Percentiles rank a stretch among this genome's conserved stretches.
These are phyloP conservation scores for Chaetogeoica ovagalla DNA, from an alignment of 2,888 invertebrate species.

Conservation along the genomic window DNA sequence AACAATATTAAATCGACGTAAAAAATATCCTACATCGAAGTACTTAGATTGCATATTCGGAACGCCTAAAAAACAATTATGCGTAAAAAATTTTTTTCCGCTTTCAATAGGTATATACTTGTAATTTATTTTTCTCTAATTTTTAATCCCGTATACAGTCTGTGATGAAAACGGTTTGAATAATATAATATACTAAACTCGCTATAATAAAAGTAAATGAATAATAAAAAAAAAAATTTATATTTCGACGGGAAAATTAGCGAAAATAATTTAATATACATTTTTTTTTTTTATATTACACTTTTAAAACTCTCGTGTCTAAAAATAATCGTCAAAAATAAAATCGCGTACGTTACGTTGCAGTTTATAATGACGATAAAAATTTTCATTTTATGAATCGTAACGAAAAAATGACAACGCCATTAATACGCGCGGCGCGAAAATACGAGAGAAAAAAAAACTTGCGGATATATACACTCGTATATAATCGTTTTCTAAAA, in stretches of 20 bases:
- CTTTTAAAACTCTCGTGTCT: not conserved
- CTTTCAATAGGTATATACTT: no score
- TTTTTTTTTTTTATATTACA: slow-evolving; percentile 2
- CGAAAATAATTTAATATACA: not conserved
- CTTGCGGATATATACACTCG: no score
- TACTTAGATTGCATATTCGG: slow-evolving; percentile 39
- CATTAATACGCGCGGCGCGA: not conserved
- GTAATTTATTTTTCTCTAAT: no score
- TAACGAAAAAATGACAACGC: not conserved
- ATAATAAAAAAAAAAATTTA: not conserved
- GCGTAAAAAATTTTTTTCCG: no score
- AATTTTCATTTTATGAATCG: not conserved
- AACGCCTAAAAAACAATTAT: slow-evolving; percentile 23
- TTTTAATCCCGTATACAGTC: not conserved
- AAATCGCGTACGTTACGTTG: not conserved
- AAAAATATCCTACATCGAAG: not conserved
- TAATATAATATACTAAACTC: not conserved
- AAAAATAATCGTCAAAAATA: slow-evolving; percentile 11
- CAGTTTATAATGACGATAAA: not conserved
- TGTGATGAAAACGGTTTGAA: not conserved
- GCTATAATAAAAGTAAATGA: not conserved
- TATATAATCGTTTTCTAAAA: no score
- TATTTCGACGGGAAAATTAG: not conserved
- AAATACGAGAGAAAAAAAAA: not conserved
- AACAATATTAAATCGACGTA: no score